These are phyloP conservation scores for Toxotes chatareus DNA, from an alignment of 2,113 vertebrate species.

Conservation along the genomic window DNA sequence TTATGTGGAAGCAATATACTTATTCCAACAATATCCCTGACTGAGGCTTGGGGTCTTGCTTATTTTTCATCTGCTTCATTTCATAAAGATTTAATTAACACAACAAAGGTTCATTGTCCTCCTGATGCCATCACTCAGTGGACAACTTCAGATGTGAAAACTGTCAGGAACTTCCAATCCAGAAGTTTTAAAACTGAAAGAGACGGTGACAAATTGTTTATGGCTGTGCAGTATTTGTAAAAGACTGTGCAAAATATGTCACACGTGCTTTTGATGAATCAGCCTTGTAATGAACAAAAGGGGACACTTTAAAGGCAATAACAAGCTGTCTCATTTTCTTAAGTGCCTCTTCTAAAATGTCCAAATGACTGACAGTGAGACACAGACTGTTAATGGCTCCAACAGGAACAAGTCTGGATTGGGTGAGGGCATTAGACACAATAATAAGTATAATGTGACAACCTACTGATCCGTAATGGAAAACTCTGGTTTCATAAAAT, in stretches of 20 bases:
- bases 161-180: conserved; percentile 1
- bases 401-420: neutral
- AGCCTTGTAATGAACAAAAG: conserved; percentile 12
- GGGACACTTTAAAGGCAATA: conserved; percentile 38
- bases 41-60: conserved; percentile 6
- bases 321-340: conserved; percentile 23
- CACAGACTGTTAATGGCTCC: neutral
- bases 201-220: neutral
- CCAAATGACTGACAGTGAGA: conserved; percentile 4
- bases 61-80: conserved; percentile 39
- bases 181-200: neutral
- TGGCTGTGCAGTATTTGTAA: neutral
- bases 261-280: conserved; percentile 7
- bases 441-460: neutral
- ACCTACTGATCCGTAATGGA: neutral
- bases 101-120: conserved; percentile 50
- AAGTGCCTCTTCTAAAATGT: conserved; percentile 21
- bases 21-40: conserved; percentile 41
- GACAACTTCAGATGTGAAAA: conserved; percentile 1
- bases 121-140: conserved; percentile 18
- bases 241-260: neutral
- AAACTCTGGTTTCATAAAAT: neutral
- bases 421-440: neutral
- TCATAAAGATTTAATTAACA: conserved; percentile 47
- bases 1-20: conserved; percentile 52